Percentiles rank a stretch among this genome's conserved stretches.
Conservation (phyloP, 2,797 vertebrate species). For the Acipenser ruthenus region DNA sequence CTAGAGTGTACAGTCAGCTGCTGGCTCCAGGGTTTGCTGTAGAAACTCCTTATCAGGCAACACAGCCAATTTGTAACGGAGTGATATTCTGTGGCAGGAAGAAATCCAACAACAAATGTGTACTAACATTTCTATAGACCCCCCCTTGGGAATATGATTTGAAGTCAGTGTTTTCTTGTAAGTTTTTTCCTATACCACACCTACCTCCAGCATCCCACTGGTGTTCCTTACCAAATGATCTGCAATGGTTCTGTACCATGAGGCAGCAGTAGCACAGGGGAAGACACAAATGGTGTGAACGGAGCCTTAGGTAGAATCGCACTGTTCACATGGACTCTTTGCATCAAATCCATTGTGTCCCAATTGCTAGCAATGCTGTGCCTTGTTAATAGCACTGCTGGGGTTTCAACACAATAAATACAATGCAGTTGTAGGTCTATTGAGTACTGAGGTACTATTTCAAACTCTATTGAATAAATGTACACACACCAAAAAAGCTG, state of each 20-base stretch:
- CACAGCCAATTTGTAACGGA: not conserved
- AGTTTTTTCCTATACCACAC: conserved; percentile 22
- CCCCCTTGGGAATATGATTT: conserved; percentile 11
- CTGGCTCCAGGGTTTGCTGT: not conserved
- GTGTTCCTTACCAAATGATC: conserved; percentile 21
- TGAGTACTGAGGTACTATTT: too few species aligned
- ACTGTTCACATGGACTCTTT: too few species aligned
- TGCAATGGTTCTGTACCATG: not conserved
- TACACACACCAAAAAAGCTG: too few species aligned
- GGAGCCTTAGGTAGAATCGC: too few species aligned
- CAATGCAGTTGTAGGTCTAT: too few species aligned
- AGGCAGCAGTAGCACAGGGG: too few species aligned
- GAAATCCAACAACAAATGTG: not conserved
- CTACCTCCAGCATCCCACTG: conserved; percentile 24
- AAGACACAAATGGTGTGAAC: too few species aligned
- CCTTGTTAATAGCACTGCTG: too few species aligned
- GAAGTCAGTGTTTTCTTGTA: conserved; percentile 10
- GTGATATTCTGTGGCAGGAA: conserved; percentile 15
- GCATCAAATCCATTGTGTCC: too few species aligned
- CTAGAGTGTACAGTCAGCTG: not conserved
- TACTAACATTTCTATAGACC: not conserved
- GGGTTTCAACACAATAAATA: too few species aligned
- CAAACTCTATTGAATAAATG: too few species aligned
- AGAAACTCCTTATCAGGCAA: not conserved
- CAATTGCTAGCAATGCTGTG: too few species aligned